phyloP scores from a whole-genome alignment of 1,140 invertebrate genomes.

The Notospermus geniculatus region DNA sequence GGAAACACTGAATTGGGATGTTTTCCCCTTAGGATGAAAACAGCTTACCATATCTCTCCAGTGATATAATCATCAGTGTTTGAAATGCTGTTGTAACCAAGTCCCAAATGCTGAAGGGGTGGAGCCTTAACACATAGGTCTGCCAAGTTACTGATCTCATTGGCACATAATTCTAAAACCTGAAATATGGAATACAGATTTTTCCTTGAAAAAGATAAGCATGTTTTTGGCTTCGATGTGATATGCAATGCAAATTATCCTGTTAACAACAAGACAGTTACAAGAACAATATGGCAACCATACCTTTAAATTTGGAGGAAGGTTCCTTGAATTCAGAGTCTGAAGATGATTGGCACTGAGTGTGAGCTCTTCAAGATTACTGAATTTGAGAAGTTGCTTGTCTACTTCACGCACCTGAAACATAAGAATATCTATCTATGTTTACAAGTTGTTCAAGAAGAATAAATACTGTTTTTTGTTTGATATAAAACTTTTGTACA shows the following conservation, averaged over 20 bases:
- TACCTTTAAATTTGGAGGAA: constrained; percentile 46
- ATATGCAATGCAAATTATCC: too few relatives aligned
- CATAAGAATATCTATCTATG: neutral
- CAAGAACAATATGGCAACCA: neutral
- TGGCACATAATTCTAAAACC: constrained; percentile 52
- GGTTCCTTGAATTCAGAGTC: constrained; percentile 36
- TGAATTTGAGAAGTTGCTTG: constrained; percentile 38
- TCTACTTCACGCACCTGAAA: constrained; percentile 47
- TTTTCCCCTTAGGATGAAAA: neutral
- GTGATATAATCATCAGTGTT: constrained; percentile 48
- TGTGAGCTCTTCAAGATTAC: constrained; percentile 45
- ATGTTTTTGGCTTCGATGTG: too few relatives aligned
- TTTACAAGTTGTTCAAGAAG: constrained; percentile 13
- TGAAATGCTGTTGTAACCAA: constrained; percentile 45
- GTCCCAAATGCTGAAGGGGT: constrained; percentile 46
- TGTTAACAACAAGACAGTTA: too few relatives aligned
- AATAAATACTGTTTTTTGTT: too few relatives aligned
- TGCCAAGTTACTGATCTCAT: constrained; percentile 47
- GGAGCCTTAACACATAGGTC: constrained; percentile 43
- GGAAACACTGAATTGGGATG: too few relatives aligned
- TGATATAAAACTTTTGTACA: too few relatives aligned
- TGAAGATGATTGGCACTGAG: constrained; percentile 47
- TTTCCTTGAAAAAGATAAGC: too few relatives aligned
- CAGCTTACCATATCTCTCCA: constrained; percentile 44
- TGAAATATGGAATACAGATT: constrained; percentile 20